Percentiles rank a stretch among this genome's conserved stretches.
phyloP scores from a whole-genome alignment of 2,113 vertebrate genomes.

The Tursiops truncatus region DNA sequence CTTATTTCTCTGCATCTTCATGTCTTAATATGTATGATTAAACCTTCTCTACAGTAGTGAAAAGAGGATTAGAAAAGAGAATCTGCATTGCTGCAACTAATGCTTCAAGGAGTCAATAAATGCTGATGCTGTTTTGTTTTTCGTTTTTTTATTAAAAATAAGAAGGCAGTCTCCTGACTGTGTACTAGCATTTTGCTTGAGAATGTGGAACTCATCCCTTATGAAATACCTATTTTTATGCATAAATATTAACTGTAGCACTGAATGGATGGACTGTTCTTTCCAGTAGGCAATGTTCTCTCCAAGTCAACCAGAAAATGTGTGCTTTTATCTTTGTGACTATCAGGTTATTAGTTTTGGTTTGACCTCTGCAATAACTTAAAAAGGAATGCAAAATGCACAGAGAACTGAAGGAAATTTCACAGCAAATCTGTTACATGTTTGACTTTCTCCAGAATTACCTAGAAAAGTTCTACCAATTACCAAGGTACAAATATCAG shows the following conservation, averaged over 20 bases:
- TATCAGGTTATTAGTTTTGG: not conserved
- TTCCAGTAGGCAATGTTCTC: not conserved
- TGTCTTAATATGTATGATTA: not conserved
- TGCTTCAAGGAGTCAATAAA: not conserved
- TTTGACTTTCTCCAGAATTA: constrained; percentile 68
- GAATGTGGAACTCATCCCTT: not conserved
- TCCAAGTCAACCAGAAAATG: not conserved
- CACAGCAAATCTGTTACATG: not conserved
- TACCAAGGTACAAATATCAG: not conserved
- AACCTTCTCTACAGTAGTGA: not conserved
- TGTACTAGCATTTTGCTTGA: not conserved
- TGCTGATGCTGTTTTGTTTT: not conserved
- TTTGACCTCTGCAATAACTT: not conserved
- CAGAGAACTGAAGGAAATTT: not conserved
- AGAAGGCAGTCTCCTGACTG: not conserved
- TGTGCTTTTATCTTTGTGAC: not conserved
- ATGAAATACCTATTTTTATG: not conserved
- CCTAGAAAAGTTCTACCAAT: constrained; percentile 69
- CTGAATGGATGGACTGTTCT: not conserved
- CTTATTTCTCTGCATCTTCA: not conserved
- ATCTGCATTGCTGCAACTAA: not conserved
- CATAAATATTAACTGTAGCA: not conserved
- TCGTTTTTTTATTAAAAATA: not conserved
- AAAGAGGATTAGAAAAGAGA: not conserved
- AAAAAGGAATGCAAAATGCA: not conserved